These are phyloP conservation scores for Empis livida DNA, from an alignment of 2,888 invertebrate genomes.

Conservation along the genomic window DNA sequence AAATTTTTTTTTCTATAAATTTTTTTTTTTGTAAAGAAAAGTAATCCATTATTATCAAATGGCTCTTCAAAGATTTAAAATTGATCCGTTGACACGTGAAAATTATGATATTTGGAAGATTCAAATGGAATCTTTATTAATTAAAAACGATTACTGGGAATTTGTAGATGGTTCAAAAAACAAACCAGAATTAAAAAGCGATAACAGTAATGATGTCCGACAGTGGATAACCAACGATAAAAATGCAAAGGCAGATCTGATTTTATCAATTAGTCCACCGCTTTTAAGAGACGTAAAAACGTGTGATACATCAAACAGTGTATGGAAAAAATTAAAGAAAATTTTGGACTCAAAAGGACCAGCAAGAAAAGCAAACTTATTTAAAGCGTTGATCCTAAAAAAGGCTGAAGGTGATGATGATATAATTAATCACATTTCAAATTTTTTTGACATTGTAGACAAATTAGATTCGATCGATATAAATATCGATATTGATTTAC, in stretches of 20 bases:
- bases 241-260: constrained; percentile 10
- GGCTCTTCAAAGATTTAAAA: no score
- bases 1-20: no score
- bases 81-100: no score
- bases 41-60: no score
- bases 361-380: constrained; percentile 8
- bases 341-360: constrained; percentile 7
- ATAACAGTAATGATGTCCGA: no score
- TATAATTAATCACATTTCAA: constrained; percentile 3
- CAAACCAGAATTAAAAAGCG: no score
- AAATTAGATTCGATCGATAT: constrained; percentile 7
- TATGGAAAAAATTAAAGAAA: constrained; percentile 6
- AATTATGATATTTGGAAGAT: no score
- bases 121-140: no score
- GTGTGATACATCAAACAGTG: constrained; percentile 6
- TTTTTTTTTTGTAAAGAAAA: no score
- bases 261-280: constrained; percentile 9
- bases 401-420: constrained; percentile 6
- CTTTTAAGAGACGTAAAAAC: constrained; percentile 9
- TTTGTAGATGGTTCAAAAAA: no score
- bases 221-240: no score
- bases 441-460: constrained; percentile 8
- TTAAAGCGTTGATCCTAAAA: constrained; percentile 9
- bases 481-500: constrained; percentile 4
- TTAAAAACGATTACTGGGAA: no score